A percentile compares a stretch with the other conserved stretches of the same genome.
Evolutionary conservation across 1,140 invertebrate genomes (phyloP).

Genomic region (Chironomus tepperi): DNA sequence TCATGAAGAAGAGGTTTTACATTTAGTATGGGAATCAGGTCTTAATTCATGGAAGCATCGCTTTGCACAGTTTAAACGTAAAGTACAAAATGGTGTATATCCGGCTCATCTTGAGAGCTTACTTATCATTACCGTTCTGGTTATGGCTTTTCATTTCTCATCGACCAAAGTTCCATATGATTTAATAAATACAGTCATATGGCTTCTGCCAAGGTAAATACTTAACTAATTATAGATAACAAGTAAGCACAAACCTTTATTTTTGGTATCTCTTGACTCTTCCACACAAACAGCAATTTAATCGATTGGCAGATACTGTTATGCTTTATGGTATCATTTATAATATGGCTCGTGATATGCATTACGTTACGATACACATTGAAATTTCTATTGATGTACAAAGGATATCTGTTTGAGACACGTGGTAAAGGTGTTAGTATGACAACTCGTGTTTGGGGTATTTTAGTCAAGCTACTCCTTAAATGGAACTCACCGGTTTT

Average conservation of each 20-base stretch:
- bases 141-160: constrained; percentile 66
- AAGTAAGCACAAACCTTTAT: constrained; percentile 23
- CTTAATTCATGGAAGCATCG: constrained; percentile 90
- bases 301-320: constrained; percentile 61
- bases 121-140: constrained; percentile 66
- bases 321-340: constrained; percentile 60
- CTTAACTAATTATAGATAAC: background rate
- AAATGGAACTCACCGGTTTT: background rate
- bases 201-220: constrained; percentile 54
- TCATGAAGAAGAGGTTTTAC: constrained; percentile 89
- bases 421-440: constrained; percentile 63
- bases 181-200: constrained; percentile 53
- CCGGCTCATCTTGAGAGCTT: constrained; percentile 85
- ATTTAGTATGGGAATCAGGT: constrained; percentile 85
- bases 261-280: background rate
- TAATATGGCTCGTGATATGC: constrained; percentile 72
- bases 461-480: constrained; percentile 49
- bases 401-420: constrained; percentile 97
- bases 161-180: constrained; percentile 69
- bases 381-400: constrained; percentile 86
- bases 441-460: constrained; percentile 76
- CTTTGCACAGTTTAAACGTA: constrained; percentile 85
- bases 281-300: constrained; percentile 49
- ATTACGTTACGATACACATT: constrained; percentile 74
- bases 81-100: constrained; percentile 88